A percentile compares a stretch with the other conserved stretches of the same genome.
Conservation (phyloP, 2,113 vertebrate species). For the Hirundichthys speculiger region DNA sequence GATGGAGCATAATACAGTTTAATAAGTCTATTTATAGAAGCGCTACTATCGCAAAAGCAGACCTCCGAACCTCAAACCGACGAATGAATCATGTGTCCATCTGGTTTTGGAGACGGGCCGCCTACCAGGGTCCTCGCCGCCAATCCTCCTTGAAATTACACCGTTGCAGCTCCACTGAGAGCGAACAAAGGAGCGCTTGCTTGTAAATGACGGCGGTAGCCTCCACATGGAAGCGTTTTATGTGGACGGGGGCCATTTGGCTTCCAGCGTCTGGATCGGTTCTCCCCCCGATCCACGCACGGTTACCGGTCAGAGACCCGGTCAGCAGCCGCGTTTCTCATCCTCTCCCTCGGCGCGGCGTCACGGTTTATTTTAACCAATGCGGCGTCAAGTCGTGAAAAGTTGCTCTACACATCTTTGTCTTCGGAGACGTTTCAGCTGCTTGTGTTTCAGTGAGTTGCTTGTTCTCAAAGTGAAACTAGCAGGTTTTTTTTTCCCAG, state of each 20-base stretch:
- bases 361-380: conserved; percentile 46
- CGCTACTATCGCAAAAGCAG: conserved; percentile 7
- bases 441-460: conserved; percentile 10
- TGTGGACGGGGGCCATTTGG: conserved; percentile 43
- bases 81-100: conserved; percentile 38
- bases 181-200: conserved; percentile 59
- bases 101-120: conserved; percentile 30
- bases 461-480: conserved; percentile 13
- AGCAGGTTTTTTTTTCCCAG: not conserved
- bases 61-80: conserved; percentile 12
- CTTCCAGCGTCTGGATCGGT: conserved; percentile 35
- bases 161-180: conserved; percentile 54
- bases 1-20: not conserved
- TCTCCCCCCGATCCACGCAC: conserved; percentile 19
- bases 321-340: conserved; percentile 35
- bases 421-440: conserved; percentile 22
- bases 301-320: conserved; percentile 25
- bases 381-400: conserved; percentile 14
- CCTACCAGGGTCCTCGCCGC: conserved; percentile 20
- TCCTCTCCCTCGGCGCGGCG: conserved; percentile 16
- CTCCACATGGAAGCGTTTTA: conserved; percentile 62
- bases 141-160: conserved; percentile 54
- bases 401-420: conserved; percentile 24
- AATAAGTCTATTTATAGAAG: conserved; percentile 15
- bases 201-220: conserved; percentile 26